Evolutionary conservation across 2,888 invertebrate genomes (phyloP), one percentile per base, ranked within the genome.

Genomic region (Minunthozetes semirufus): DNA sequence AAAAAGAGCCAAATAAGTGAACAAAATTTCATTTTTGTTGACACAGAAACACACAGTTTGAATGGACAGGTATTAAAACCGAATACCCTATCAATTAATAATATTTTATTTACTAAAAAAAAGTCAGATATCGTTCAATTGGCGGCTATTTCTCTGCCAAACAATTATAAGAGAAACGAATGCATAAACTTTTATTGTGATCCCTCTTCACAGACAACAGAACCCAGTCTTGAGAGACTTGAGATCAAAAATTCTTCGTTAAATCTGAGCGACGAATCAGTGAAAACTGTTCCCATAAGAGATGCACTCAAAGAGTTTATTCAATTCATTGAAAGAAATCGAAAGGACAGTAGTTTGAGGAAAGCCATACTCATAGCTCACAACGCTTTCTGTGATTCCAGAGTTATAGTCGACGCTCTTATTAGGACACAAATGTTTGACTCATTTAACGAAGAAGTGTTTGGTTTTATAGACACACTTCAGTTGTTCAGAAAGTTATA

Each of bases 391-490:
- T 53, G 17, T 53, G 53, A 53, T 19, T 17, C 53, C n/a, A 53
- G 19, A 53, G 53, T 53, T 19, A 19, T 53, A 19, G 53, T 53
- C n/a, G 19, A 53, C 19, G 53, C 53, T 19, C 19, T 53, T 17
- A 53, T 53, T 53, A 6, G 19, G 19, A 53, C n/a, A 17, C n/a
- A 53, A 8, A 53, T 53, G 53, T 53, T 53, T 17, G 17, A 17
- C 6, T 53, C 19, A 19, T 53, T 53, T 19, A 19, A 19, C 9
- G 3, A 53, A n/a, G 6, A 19, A 19, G 53, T 53, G 3, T 19
- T 71, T 25, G 72, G 72, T 5, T 72, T 56, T 38, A 72, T 72
- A 17, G 72, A 72, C 22, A 72, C 72, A n/a, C 27, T 72, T 8
- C 22, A 11, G 6, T 22, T 72, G 25, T 72, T 72, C 22, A 27